Conservation (phyloP, 2,888 invertebrate genomes). For the Nebria brevicollis region DNA sequence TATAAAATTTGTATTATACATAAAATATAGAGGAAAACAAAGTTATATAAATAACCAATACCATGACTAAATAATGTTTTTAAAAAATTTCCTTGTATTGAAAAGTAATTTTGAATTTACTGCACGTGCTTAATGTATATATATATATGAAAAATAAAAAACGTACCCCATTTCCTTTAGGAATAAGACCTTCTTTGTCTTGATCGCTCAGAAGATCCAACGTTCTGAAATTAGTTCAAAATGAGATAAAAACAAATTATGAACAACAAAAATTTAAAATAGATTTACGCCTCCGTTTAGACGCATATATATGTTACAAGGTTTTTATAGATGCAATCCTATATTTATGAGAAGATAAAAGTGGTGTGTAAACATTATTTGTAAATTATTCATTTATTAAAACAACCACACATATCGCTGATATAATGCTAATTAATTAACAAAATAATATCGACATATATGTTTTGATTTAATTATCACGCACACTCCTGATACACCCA, state of each 20-base stretch:
- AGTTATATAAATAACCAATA: slow-evolving; percentile 6
- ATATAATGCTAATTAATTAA: no score
- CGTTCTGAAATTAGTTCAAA: slow-evolving; percentile 63
- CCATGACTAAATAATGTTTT: slow-evolving; percentile 5
- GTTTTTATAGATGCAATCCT: not conserved
- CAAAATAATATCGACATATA: no score
- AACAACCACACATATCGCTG: no score
- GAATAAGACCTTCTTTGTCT: slow-evolving; percentile 60
- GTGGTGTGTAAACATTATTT: no score
- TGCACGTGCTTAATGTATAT: no score
- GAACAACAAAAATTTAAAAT: not conserved
- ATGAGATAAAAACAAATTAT: not conserved
- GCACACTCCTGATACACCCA: no score
- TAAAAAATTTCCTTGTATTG: slow-evolving; percentile 4
- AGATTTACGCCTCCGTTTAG: not conserved
- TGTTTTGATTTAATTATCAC: no score
- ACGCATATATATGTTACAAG: not conserved
- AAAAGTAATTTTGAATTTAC: slow-evolving; percentile 6
- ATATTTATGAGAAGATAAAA: not conserved
- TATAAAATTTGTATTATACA: no score
- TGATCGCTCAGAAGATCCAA: slow-evolving; percentile 65
- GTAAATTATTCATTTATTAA: no score
- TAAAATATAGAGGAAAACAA: not conserved
- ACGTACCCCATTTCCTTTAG: slow-evolving; percentile 70
- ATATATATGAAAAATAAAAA: not conserved